These are phyloP conservation scores for Melanerpes aurifrons DNA, from an alignment of 2,113 vertebrate species.

Conservation along the genomic window DNA sequence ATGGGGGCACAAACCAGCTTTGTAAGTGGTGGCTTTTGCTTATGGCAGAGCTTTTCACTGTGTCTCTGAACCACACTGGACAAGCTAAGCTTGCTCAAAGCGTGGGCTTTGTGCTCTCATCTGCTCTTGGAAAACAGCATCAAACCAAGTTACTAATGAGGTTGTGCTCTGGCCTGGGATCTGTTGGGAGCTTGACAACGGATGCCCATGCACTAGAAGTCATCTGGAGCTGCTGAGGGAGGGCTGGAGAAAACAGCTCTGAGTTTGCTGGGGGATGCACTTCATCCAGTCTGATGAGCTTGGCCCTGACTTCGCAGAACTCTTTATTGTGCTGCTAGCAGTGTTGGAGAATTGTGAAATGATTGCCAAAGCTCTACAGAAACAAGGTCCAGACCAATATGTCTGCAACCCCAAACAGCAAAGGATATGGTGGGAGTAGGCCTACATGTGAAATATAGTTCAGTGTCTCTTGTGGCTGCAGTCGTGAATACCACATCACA, in stretches of 20 bases:
- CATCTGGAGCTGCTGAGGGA: rapidly evolving
- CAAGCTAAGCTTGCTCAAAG: background rate
- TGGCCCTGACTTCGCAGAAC: background rate
- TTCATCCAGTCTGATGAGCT: background rate
- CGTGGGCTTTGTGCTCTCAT: background rate
- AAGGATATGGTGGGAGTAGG: background rate
- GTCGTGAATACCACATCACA: rapidly evolving
- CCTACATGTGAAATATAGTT: background rate
- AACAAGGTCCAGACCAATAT: rapidly evolving
- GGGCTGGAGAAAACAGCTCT: background rate
- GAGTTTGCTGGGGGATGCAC: rapidly evolving
- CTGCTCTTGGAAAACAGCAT: background rate
- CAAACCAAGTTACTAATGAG: background rate
- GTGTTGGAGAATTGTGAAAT: background rate
- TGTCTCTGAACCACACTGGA: rapidly evolving
- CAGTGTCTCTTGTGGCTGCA: background rate
- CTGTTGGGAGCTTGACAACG: background rate
- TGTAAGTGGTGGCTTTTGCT: background rate
- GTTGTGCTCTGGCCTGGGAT: background rate
- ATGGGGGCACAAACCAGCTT: rapidly evolving
- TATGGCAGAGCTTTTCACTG: rapidly evolving
- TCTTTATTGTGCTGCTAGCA: background rate
- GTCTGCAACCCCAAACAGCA: background rate
- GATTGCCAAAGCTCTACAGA: background rate
- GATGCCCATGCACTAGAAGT: rapidly evolving